Conservation (phyloP, 2,113 vertebrate genomes). For the Xerus inauris region DNA sequence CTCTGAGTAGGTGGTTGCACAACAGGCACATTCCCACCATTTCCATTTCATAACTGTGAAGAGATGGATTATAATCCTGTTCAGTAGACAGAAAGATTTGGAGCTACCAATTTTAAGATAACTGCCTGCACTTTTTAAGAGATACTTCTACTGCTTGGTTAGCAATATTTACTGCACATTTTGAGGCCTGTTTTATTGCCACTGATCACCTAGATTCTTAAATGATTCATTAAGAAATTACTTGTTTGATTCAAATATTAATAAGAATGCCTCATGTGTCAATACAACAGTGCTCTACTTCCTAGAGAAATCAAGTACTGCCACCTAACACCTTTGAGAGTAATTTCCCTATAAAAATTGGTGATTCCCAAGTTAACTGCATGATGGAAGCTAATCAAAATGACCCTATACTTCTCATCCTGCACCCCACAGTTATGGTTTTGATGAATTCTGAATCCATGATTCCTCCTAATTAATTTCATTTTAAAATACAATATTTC, state of each 20-base stretch:
- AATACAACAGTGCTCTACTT: not conserved
- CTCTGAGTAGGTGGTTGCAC: not conserved
- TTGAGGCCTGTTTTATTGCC: not conserved
- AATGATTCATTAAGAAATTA: not conserved
- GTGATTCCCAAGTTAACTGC: not conserved
- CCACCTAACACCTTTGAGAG: not conserved
- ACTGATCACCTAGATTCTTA: not conserved
- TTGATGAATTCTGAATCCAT: not conserved
- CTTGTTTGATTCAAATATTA: not conserved
- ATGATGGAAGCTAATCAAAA: not conserved
- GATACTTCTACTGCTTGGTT: not conserved
- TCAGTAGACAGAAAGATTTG: not conserved
- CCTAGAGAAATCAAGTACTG: not conserved
- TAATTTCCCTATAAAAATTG: no score
- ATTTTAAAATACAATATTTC: conserved; percentile 34
- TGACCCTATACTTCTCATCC: not conserved
- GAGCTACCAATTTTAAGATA: not conserved
- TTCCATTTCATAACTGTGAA: not conserved
- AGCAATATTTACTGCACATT: not conserved
- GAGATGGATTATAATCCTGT: not conserved
- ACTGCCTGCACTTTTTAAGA: not conserved
- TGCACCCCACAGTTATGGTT: not conserved
- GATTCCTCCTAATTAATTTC: not conserved
- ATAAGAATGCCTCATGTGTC: not conserved
- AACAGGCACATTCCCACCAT: no score